Evolutionary conservation across 1,140 invertebrate species (phyloP).

Genomic region (Littorina saxatilis): DNA sequence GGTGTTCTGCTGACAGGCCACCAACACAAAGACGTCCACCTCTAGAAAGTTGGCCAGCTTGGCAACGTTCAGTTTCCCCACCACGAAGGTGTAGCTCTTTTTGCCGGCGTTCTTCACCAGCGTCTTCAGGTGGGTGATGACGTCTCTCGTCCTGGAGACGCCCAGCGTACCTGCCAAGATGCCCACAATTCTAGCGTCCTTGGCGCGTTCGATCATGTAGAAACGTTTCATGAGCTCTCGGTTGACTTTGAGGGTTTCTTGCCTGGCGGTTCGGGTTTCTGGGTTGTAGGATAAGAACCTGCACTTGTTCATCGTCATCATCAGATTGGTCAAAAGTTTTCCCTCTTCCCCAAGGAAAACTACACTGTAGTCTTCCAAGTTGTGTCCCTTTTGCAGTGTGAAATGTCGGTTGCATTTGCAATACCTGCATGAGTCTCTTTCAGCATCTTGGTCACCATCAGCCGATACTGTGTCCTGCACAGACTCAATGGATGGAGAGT

Average conservation of each 20-base stretch:
- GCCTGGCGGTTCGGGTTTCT: constrained; percentile 46
- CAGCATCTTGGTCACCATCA: not conserved
- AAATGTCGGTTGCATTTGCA: constrained; percentile 57
- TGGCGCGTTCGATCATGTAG: constrained; percentile 91
- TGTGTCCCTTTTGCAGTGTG: constrained; percentile 49
- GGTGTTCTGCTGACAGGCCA: constrained; percentile 91
- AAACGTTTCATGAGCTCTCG: constrained; percentile 84
- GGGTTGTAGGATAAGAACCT: constrained; percentile 75
- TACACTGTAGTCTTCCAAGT: constrained; percentile 76
- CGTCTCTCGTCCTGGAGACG: constrained; percentile 86
- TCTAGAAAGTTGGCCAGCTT: constrained; percentile 96
- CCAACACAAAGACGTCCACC: constrained; percentile 92
- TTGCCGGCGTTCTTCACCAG: constrained; percentile 86
- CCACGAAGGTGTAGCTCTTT: constrained; percentile 92
- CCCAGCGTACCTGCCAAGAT: constrained; percentile 92
- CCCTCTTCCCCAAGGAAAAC: constrained; percentile 79
- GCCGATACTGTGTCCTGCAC: not conserved
- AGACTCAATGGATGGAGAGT: too few relatives aligned
- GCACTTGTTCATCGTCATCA: constrained; percentile 76
- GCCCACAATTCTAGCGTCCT: constrained; percentile 90
- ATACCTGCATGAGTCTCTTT: not conserved
- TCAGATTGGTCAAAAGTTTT: constrained; percentile 77
- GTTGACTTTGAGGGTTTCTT: constrained; percentile 70
- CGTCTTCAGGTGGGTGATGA: constrained; percentile 86
- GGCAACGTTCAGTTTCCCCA: constrained; percentile 93